Evolutionary conservation across 2,797 vertebrate genomes (phyloP).

Genomic region (Bucorvus abyssinicus): DNA sequence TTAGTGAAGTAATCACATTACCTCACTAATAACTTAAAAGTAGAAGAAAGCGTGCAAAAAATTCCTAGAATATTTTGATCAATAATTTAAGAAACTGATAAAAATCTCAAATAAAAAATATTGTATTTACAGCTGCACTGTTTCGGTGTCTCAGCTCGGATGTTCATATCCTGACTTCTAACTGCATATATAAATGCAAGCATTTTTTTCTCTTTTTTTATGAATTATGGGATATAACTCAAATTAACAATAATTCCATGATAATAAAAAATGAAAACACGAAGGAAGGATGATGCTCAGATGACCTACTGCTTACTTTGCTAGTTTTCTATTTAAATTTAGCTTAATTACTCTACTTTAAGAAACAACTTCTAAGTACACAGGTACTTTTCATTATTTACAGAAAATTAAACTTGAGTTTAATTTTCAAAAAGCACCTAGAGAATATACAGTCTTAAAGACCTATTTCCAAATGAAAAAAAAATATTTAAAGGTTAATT

Average conservation of each 20-base stretch:
- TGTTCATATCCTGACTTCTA: background rate
- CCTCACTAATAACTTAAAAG: background rate
- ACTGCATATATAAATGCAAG: background rate
- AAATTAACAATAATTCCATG: background rate
- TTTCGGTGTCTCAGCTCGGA: background rate
- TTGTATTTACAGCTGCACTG: background rate
- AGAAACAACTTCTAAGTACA: background rate
- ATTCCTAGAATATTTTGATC: background rate
- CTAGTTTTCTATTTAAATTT: background rate
- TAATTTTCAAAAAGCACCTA: background rate
- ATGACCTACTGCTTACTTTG: background rate
- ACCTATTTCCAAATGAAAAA: background rate
- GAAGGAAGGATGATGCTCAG: background rate
- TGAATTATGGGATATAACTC: background rate
- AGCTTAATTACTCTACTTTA: background rate
- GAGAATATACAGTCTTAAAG: background rate
- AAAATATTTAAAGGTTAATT: background rate
- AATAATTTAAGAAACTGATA: background rate
- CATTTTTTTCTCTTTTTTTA: background rate
- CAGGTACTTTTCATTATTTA: background rate
- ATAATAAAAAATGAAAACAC: background rate
- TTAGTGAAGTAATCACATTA: background rate
- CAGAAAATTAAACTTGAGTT: background rate
- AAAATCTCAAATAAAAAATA: background rate
- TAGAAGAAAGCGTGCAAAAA: background rate